Evolutionary conservation across 37 sponge, comb jelly and placozoan genomes (phyloP).

Genomic region (Aphrocallistes beatrix): DNA sequence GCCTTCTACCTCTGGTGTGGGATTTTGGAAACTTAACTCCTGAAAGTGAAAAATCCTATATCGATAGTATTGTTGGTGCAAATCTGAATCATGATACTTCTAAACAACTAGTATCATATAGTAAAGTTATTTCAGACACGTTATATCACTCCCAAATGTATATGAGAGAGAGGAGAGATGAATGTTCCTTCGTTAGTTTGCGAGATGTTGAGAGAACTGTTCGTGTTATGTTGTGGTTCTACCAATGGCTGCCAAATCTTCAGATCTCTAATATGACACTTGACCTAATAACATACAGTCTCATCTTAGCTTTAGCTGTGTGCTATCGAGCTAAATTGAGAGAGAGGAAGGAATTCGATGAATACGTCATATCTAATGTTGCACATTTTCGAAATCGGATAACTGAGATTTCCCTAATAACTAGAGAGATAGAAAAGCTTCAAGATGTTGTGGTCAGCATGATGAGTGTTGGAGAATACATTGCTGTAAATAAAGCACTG

Average conservation of each 20-base stretch:
- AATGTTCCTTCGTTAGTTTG: constrained; percentile 29
- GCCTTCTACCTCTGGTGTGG: constrained; percentile 24
- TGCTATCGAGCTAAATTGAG: constrained; percentile 27
- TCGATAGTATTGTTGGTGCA: background rate
- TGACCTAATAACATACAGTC: background rate
- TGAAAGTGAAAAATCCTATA: constrained; percentile 15
- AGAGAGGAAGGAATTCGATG: constrained; percentile 18
- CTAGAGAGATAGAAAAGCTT: background rate
- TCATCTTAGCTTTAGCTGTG: constrained; percentile 20
- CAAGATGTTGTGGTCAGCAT: constrained; percentile 23
- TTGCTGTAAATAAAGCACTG: constrained; percentile 31
- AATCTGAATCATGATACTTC: background rate
- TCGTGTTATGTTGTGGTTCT: constrained; percentile 25
- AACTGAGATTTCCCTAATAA: background rate
- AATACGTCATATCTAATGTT: background rate
- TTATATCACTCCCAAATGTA: constrained; percentile 21
- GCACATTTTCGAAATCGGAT: background rate
- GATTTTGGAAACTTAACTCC: constrained; percentile 28
- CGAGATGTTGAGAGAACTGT: constrained; percentile 24
- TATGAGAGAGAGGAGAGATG: constrained; percentile 24
- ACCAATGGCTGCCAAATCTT: background rate
- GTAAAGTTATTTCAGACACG: background rate
- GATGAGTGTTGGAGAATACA: constrained; percentile 11
- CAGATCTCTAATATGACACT: background rate
- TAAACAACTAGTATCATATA: background rate